These are phyloP conservation scores for Sarcophaga subvicina DNA, from an alignment of 2,888 invertebrate species.

Conservation along the genomic window DNA sequence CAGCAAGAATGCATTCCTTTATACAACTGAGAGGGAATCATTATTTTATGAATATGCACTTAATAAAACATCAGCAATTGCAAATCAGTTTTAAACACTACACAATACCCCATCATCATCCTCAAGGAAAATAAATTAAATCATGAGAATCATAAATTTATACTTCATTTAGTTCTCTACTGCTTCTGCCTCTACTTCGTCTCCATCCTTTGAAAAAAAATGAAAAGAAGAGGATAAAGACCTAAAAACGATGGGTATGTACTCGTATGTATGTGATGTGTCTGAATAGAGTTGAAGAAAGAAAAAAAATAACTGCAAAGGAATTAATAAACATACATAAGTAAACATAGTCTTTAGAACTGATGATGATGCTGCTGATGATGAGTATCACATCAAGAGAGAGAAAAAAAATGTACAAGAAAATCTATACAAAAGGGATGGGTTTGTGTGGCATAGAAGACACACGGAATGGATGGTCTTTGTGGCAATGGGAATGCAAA, in stretches of 20 bases:
- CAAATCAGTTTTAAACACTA: conserved; percentile 61
- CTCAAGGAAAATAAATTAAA: conserved; percentile 42
- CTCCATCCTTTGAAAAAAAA: background rate
- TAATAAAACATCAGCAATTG: conserved; percentile 61
- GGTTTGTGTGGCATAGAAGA: conserved; percentile 6
- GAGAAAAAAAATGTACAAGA: conserved; percentile 18
- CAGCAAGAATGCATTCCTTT: conserved; percentile 10
- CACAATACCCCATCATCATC: conserved; percentile 23
- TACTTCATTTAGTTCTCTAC: conserved; percentile 38
- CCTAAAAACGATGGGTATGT: background rate
- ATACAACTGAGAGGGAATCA: background rate
- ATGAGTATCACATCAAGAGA: conserved; percentile 2
- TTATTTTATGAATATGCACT: conserved; percentile 42
- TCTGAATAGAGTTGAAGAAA: conserved; percentile 11
- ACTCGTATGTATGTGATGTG: background rate
- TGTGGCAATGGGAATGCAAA: conserved; percentile 57
- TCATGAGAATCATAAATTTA: conserved; percentile 64
- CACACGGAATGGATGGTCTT: conserved; percentile 38
- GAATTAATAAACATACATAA: conserved; percentile 32
- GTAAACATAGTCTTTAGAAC: conserved; percentile 22
- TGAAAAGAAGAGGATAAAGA: background rate
- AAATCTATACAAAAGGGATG: conserved; percentile 36
- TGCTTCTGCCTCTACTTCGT: background rate
- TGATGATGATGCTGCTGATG: conserved; percentile 21
- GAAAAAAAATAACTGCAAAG: background rate